These are phyloP conservation scores for Octonoba sinensis DNA, from an alignment of 2,888 invertebrate species.

Conservation along the genomic window DNA sequence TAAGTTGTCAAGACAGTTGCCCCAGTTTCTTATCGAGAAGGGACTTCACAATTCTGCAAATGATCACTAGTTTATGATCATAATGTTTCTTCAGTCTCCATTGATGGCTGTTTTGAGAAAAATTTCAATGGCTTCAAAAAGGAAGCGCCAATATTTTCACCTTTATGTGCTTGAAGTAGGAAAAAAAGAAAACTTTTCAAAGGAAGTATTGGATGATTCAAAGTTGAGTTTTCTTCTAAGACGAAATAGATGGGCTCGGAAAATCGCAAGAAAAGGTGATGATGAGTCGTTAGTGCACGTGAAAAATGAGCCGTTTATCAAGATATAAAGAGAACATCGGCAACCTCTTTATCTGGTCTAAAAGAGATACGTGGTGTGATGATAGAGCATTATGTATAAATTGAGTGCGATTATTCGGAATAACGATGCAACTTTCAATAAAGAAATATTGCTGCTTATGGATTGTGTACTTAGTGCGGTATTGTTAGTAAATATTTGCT, in stretches of 20 bases:
- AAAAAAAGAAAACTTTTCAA: constrained; percentile 12
- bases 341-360: too few relatives aligned
- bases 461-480: too few relatives aligned
- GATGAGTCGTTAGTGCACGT: too few relatives aligned
- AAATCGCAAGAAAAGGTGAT: too few relatives aligned
- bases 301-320: too few relatives aligned
- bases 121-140: constrained; percentile 39
- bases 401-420: too few relatives aligned
- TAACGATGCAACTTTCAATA: too few relatives aligned
- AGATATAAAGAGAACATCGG: too few relatives aligned
- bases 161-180: constrained; percentile 32
- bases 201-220: constrained; percentile 25
- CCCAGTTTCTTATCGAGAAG: constrained; percentile 28
- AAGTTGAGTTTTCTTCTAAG: constrained; percentile 20
- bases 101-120: constrained; percentile 30
- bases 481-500: too few relatives aligned
- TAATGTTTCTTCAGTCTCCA: constrained; percentile 27
- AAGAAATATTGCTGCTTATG: too few relatives aligned
- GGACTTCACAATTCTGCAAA: constrained; percentile 24
- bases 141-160: constrained; percentile 36
- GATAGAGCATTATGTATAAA: too few relatives aligned
- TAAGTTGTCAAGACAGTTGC: constrained; percentile 19
- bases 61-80: constrained; percentile 33
- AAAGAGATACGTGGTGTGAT: too few relatives aligned
- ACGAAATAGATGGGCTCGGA: neutral